phyloP scores from a whole-genome alignment of 2,797 vertebrate species.

The Periophthalmus magnuspinnatus region DNA sequence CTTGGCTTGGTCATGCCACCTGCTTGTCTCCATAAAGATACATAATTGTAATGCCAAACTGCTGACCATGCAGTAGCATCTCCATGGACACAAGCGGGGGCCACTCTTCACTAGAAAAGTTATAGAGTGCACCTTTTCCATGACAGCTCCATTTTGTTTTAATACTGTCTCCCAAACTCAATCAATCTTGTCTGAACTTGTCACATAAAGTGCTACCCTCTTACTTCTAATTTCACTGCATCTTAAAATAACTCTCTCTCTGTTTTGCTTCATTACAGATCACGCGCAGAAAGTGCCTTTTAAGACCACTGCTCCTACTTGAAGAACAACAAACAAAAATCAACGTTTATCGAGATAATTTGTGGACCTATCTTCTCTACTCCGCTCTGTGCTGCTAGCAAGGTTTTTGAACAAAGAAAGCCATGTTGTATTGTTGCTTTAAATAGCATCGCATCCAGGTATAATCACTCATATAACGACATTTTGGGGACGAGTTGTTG shows the following conservation, averaged over 20 bases:
- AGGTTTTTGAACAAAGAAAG: constrained; percentile 56
- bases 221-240: constrained; percentile 28
- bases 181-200: constrained; percentile 22
- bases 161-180: constrained; percentile 5
- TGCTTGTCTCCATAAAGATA: too few species aligned
- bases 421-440: constrained; percentile 52
- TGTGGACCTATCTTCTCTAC: constrained; percentile 17
- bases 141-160: background rate
- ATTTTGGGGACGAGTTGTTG: constrained; percentile 49
- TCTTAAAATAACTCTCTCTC: constrained; percentile 24
- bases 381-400: constrained; percentile 24
- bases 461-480: constrained; percentile 56
- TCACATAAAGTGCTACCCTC: constrained; percentile 18
- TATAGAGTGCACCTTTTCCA: background rate
- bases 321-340: constrained; percentile 54
- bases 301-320: constrained; percentile 58
- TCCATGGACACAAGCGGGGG: too few species aligned
- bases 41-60: too few species aligned
- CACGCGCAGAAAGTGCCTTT: constrained; percentile 75
- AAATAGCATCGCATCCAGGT: constrained; percentile 64
- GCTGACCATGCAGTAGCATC: too few species aligned
- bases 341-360: constrained; percentile 12
- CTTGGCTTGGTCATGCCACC: too few species aligned
- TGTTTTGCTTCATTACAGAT: constrained; percentile 57
- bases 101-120: too few species aligned